These are phyloP conservation scores for Dasypolia templi DNA, from an alignment of 2,888 invertebrate species.

Conservation along the genomic window DNA sequence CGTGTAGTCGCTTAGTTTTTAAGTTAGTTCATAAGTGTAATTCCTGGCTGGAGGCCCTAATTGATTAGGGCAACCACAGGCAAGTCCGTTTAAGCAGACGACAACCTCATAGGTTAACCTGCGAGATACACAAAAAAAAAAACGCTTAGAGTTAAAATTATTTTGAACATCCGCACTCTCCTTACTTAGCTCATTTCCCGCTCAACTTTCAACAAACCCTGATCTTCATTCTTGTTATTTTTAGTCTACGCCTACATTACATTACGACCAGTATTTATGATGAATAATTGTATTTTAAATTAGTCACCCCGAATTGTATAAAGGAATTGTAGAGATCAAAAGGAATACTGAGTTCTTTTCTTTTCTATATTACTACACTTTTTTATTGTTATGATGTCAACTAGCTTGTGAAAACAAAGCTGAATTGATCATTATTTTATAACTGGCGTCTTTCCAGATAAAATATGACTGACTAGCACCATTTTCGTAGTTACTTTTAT, in stretches of 20 bases:
- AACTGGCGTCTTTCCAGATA: not conserved
- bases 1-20: too few relatives aligned
- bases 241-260: not conserved
- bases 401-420: not conserved
- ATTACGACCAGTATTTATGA: slow-evolving; percentile 18
- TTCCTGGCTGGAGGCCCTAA: too few relatives aligned
- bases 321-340: slow-evolving; percentile 36
- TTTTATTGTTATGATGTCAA: slow-evolving; percentile 4
- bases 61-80: too few relatives aligned
- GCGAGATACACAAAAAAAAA: too few relatives aligned
- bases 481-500: not conserved
- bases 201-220: slow-evolving; percentile 19
- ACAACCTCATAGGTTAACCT: too few relatives aligned
- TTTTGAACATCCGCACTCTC: not conserved
- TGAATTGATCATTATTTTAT: slow-evolving; percentile 4
- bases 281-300: slow-evolving; percentile 44
- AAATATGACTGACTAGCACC: too few relatives aligned
- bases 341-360: slow-evolving; percentile 14
- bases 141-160: too few relatives aligned
- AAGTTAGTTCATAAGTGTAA: too few relatives aligned
- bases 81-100: too few relatives aligned
- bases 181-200: slow-evolving; percentile 8
- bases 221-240: slow-evolving; percentile 6
- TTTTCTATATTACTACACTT: slow-evolving; percentile 1
- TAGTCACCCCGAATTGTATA: slow-evolving; percentile 43